Conservation (phyloP, 1,140 invertebrate genomes). For the Amphibalanus amphitrite region DNA sequence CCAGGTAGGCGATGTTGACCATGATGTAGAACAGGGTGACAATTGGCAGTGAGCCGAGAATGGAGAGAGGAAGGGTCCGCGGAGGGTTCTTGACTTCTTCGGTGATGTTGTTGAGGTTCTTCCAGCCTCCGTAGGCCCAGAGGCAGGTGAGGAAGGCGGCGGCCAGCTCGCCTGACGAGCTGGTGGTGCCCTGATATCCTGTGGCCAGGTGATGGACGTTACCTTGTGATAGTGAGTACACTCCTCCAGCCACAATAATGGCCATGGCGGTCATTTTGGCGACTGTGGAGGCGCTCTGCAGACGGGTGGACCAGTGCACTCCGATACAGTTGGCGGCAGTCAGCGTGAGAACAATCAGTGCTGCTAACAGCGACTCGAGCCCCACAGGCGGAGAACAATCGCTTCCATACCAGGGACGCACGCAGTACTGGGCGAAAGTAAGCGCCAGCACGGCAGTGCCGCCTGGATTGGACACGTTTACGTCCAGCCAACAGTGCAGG, state of each 20-base stretch:
- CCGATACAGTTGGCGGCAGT: constrained; percentile 76
- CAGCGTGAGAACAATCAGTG: constrained; percentile 41
- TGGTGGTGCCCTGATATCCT: background rate
- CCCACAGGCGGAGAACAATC: constrained; percentile 46
- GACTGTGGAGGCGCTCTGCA: constrained; percentile 75
- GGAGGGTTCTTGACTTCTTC: constrained; percentile 76
- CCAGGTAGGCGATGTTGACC: constrained; percentile 77
- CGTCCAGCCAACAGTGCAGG: constrained; percentile 69
- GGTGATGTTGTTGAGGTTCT: constrained; percentile 83
- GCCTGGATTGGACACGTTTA: constrained; percentile 67
- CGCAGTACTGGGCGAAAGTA: constrained; percentile 74
- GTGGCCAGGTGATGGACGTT: background rate
- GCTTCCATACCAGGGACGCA: constrained; percentile 56
- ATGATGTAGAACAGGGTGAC: constrained; percentile 73
- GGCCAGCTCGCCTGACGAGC: constrained; percentile 34
- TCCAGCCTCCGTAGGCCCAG: constrained; percentile 94
- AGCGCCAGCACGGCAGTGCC: constrained; percentile 66
- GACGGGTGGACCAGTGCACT: constrained; percentile 71
- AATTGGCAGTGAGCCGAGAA: constrained; percentile 68
- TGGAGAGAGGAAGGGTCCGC: constrained; percentile 68
- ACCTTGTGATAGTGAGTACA: constrained; percentile 35
- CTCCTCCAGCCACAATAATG: constrained; percentile 62
- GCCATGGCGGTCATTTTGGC: constrained; percentile 69
- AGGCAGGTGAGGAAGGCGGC: constrained; percentile 83
- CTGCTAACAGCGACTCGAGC: constrained; percentile 45